Base-by-base conservation (phyloP, 2,888 invertebrate genomes). In the Meiosimyza platycephala region DNA sequence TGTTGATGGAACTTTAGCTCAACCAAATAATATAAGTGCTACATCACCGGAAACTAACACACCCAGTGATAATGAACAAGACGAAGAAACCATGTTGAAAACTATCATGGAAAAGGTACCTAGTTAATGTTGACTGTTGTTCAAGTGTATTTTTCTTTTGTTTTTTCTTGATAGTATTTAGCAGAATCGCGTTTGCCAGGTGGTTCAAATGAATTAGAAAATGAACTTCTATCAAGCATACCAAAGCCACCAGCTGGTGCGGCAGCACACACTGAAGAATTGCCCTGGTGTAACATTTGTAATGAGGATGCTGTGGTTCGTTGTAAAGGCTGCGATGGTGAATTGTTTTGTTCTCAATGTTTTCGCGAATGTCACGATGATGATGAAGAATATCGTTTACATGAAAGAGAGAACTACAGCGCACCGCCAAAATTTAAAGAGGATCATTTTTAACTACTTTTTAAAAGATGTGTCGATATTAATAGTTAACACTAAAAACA, bases 201-300 rank as follows among this genome's bases (percentile, higher is more conserved):
- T 64, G 84, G 86, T 33, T 80, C 87, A 55, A 85, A 87, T 71
- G 88, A 88, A 78, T 85, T 89, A 77, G 87, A 85, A 33, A 80
- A 87, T 15, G 87, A 88, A 74, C 76, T 83, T n/a, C 76, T 86
- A 72, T 71, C 76, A 6, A 76, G 79, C 5, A 67, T 78, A 71
- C 78, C 76, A n/a, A 48, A 67, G 64, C 76, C 77, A n/a, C 81
- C 82, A 71, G 82, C 48, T 3, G 28, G 40, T 2, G 54, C 63
- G 62, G 68, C 72, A 13, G 72, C 86, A 18, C 80, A 85, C 13
- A 78, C 80, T 15, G 88, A 90, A 79, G 93, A 94, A 81, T 87
- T 95, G 62, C 94, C 94, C 5, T 94, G 94, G 90, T 97, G 96
- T 87, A 92, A 93, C 77, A 92, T 96, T 78, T 97, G 96, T 84